Evolutionary conservation across 2,888 invertebrate species (phyloP).

Genomic region (Molorchus minor): DNA sequence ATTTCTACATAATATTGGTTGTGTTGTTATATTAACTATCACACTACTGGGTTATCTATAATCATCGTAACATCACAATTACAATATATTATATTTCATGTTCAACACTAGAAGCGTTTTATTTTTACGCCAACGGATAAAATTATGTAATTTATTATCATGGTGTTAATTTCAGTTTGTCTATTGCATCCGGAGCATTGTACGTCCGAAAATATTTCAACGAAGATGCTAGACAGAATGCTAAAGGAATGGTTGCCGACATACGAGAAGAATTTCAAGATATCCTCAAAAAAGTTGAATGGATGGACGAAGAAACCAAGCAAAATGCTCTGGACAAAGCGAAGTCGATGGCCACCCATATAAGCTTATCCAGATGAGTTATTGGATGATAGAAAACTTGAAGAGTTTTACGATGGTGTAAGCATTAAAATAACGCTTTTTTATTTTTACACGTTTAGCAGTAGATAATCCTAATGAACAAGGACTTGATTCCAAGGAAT

Average conservation of each 20-base stretch:
- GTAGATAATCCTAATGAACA: too few relatives aligned
- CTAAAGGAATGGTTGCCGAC: constrained; percentile 87
- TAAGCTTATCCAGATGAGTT: constrained; percentile 93
- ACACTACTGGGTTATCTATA: too few relatives aligned
- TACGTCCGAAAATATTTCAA: constrained; percentile 90
- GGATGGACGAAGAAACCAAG: constrained; percentile 92
- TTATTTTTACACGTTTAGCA: too few relatives aligned
- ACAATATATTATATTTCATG: too few relatives aligned
- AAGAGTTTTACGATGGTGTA: constrained; percentile 79
- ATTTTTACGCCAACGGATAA: too few relatives aligned
- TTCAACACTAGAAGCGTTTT: too few relatives aligned
- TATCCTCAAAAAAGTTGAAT: constrained; percentile 81
- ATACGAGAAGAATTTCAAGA: constrained; percentile 84
- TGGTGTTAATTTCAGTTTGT: constrained; percentile 72
- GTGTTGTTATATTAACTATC: too few relatives aligned
- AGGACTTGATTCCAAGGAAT: too few relatives aligned
- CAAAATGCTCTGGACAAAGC: constrained; percentile 81
- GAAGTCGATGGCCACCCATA: constrained; percentile 84
- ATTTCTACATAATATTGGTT: too few relatives aligned
- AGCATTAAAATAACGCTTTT: constrained; percentile 52
- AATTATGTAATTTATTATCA: too few relatives aligned
- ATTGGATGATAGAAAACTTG: constrained; percentile 81
- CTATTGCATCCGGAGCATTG: constrained; percentile 81
- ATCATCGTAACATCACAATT: too few relatives aligned
- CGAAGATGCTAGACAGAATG: constrained; percentile 83